phyloP scores from a whole-genome alignment of 1,140 invertebrate species.

The Whitmania pigra region DNA sequence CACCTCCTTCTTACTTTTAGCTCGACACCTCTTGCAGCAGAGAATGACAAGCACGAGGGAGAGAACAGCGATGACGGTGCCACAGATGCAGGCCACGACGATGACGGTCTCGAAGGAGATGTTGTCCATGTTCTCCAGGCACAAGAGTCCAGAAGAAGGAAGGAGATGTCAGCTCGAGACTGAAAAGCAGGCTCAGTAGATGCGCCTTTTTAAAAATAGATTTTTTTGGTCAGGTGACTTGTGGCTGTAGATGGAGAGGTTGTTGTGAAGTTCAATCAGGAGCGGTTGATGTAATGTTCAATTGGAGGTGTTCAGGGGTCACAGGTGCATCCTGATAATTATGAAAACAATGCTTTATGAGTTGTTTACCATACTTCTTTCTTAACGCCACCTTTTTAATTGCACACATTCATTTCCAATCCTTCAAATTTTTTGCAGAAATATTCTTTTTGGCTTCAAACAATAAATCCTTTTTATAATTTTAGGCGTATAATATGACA shows the following conservation, averaged over 20 bases:
- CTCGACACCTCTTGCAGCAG: slow-evolving; percentile 21
- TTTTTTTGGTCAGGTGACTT: neutral
- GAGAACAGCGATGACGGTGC: slow-evolving; percentile 22
- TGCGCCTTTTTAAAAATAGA: neutral
- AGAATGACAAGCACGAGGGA: slow-evolving; percentile 25
- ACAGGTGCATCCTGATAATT: no score
- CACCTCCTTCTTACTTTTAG: slow-evolving; percentile 17
- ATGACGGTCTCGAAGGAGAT: slow-evolving; percentile 22
- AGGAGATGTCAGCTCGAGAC: neutral
- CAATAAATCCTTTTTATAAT: no score
- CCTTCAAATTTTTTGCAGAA: no score
- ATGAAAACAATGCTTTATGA: no score
- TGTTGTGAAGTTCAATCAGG: neutral
- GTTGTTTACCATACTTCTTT: no score
- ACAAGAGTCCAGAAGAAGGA: neutral
- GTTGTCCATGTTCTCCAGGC: slow-evolving; percentile 12
- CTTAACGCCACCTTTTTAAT: no score
- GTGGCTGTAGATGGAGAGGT: neutral
- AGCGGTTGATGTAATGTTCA: neutral
- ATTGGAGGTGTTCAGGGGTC: neutral
- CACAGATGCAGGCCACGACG: slow-evolving; percentile 26
- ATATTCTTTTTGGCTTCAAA: no score
- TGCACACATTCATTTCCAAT: no score
- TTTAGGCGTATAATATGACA: no score
- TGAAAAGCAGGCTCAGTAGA: neutral